phyloP scores from a whole-genome alignment of 2,113 vertebrate genomes.

The Mixornis gularis region DNA sequence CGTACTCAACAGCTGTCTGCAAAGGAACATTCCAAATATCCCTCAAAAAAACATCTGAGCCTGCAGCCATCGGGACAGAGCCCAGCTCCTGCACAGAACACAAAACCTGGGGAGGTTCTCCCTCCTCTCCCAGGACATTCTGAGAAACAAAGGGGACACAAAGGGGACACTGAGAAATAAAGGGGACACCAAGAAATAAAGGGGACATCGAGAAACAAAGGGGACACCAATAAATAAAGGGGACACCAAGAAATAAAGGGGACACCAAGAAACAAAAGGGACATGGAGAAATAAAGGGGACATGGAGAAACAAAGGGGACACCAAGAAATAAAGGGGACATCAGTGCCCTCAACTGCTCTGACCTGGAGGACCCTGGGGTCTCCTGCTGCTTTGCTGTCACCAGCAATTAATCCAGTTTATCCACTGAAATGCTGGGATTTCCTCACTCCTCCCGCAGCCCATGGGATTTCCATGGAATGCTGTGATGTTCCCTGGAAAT shows the following conservation, averaged over 20 bases:
- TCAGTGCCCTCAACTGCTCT: not conserved
- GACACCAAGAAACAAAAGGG: too few species aligned
- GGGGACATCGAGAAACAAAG: too few species aligned
- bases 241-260: too few species aligned
- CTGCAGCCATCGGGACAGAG: rapidly evolving
- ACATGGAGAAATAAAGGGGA: not conserved
- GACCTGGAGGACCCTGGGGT: not conserved
- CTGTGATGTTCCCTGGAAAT: not conserved
- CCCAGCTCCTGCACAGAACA: not conserved
- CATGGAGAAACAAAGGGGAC: too few species aligned
- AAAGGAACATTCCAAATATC: not conserved
- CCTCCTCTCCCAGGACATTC: not conserved
- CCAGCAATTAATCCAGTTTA: not conserved
- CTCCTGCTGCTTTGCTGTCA: not conserved
- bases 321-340: not conserved
- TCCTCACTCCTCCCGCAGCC: not conserved
- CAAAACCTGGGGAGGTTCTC: not conserved
- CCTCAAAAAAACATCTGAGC: not conserved
- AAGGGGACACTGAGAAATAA: not conserved
- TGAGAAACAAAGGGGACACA: not conserved
- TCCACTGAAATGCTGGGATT: not conserved
- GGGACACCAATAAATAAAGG: not conserved
- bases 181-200: not conserved
- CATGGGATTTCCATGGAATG: not conserved
- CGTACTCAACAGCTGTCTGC: not conserved